Conservation (phyloP, 2,888 invertebrate species). For the Pseudococcus longispinus region DNA sequence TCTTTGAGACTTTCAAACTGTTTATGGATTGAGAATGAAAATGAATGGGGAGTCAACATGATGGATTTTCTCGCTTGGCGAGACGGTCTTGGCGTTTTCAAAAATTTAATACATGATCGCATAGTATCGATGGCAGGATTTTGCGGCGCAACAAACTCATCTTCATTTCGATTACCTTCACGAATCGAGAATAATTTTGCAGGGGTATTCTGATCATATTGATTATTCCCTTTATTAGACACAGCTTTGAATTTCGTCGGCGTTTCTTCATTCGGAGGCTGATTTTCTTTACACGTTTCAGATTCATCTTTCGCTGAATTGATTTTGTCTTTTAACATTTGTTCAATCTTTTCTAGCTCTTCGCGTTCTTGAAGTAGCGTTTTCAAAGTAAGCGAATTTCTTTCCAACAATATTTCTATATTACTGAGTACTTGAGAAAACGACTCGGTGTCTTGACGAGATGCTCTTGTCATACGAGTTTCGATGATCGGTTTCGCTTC, state of each 20-base stretch:
- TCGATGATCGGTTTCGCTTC: not conserved
- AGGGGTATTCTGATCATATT: not conserved
- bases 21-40: constrained; percentile 40
- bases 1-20: constrained; percentile 37
- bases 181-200: not conserved
- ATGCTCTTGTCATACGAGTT: not conserved
- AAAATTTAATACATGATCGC: constrained; percentile 44
- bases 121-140: constrained; percentile 2
- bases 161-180: not conserved
- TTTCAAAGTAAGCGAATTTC: not conserved
- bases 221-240: not conserved
- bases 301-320: not conserved
- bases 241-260: not conserved
- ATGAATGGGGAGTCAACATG: constrained; percentile 50
- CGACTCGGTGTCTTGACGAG: not conserved
- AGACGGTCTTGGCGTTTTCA: constrained; percentile 43
- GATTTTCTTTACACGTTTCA: not conserved
- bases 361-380: not conserved
- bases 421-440: not conserved
- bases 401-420: not conserved
- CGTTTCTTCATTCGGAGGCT: not conserved
- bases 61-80: constrained; percentile 22
- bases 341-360: not conserved
- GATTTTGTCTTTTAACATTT: not conserved
- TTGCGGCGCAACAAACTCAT: not conserved